phyloP scores from a whole-genome alignment of 2,888 invertebrate species.

The Dendrolimus pini region DNA sequence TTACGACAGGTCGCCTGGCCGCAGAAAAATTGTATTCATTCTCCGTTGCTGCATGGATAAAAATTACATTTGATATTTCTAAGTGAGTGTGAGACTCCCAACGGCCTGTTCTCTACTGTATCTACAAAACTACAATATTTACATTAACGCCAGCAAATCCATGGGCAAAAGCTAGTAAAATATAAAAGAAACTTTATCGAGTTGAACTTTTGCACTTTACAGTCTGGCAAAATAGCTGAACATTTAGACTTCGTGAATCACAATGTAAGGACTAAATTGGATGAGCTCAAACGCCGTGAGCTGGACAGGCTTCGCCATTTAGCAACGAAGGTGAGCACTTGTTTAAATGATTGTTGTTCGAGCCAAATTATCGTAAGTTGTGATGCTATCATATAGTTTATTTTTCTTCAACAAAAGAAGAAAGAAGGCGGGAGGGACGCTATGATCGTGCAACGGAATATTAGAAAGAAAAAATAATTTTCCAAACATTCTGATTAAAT shows the following conservation, averaged over 20 bases:
- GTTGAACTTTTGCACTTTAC: constrained; percentile 23
- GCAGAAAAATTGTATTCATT: too few species aligned
- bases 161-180: not conserved
- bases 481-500: too few species aligned
- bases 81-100: not conserved
- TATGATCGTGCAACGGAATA: too few species aligned
- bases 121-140: constrained; percentile 3
- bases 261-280: constrained; percentile 89
- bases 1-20: too few species aligned
- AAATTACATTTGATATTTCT: constrained; percentile 7
- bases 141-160: not conserved
- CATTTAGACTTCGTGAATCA: constrained; percentile 94
- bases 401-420: too few species aligned
- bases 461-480: too few species aligned
- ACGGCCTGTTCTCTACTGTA: constrained; percentile 10
- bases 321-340: constrained; percentile 71
- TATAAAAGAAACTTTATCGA: too few species aligned
- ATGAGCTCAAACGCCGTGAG: constrained; percentile 95
- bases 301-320: constrained; percentile 87
- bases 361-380: too few species aligned
- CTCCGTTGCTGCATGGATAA: too few species aligned
- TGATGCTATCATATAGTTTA: too few species aligned
- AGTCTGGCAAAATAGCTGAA: constrained; percentile 94
- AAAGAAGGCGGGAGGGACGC: too few species aligned
- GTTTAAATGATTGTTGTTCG: not conserved